Evolutionary conservation across 2,888 invertebrate genomes (phyloP).

Genomic region (Leptopilina syphax): DNA sequence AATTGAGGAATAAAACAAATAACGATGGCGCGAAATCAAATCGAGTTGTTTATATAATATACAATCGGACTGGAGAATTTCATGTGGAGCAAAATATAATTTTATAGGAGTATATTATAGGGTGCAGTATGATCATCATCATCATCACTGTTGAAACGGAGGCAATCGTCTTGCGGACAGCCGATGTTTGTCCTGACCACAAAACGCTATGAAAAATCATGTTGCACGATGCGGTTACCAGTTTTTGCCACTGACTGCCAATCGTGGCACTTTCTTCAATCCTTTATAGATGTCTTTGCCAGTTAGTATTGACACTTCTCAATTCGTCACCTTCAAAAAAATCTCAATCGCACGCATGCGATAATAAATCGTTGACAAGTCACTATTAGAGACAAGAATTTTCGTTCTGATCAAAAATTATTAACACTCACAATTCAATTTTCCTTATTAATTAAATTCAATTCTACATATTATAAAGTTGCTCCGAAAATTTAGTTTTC

Average conservation of each 20-base stretch:
- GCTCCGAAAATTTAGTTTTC: no score
- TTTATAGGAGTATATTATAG: slow-evolving; percentile 30
- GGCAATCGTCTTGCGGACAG: slow-evolving; percentile 49
- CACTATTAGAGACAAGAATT: not conserved
- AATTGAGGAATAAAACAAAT: slow-evolving; percentile 22
- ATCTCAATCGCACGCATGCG: not conserved
- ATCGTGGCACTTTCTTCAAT: slow-evolving; percentile 51
- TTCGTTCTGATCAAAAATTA: not conserved
- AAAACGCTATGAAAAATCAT: slow-evolving; percentile 53
- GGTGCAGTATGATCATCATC: slow-evolving; percentile 37
- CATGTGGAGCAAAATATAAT: slow-evolving; percentile 3
- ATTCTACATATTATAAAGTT: not conserved
- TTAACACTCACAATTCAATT: no score
- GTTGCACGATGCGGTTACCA: slow-evolving; percentile 50
- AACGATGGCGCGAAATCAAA: not conserved
- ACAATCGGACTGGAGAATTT: not conserved
- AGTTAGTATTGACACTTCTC: slow-evolving; percentile 31
- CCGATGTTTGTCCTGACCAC: slow-evolving; percentile 50
- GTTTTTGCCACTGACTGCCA: slow-evolving; percentile 54
- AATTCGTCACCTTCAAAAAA: slow-evolving; percentile 31
- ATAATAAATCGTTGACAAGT: not conserved
- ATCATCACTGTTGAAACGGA: slow-evolving; percentile 30
- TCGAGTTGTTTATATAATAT: not conserved
- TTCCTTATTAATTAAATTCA: not conserved
- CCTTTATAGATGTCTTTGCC: slow-evolving; percentile 34